A percentile compares a stretch with the other conserved stretches of the same genome.
Evolutionary conservation across 2,113 vertebrate genomes (phyloP).

Genomic region (Aspiorhynchus laticeps): DNA sequence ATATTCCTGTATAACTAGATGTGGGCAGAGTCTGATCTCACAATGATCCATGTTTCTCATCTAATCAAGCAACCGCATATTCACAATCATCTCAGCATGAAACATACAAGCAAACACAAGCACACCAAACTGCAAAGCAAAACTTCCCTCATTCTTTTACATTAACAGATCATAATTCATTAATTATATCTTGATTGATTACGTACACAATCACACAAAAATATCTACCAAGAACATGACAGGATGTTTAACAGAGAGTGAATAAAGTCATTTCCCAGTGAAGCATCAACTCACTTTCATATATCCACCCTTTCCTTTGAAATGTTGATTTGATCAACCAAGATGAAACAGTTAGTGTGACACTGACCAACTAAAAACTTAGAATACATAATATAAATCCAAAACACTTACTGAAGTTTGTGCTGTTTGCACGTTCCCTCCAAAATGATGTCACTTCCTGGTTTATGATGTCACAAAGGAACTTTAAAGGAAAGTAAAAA

Average conservation of each 20-base stretch:
- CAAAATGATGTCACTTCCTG: constrained; percentile 5
- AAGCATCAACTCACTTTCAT: background rate
- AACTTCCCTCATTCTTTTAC: background rate
- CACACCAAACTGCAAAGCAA: background rate
- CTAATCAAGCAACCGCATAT: constrained; percentile 56
- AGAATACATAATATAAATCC: background rate
- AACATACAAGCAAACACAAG: constrained; percentile 47
- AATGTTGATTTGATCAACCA: background rate
- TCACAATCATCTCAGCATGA: background rate
- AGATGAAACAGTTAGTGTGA: background rate
- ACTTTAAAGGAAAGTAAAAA: background rate
- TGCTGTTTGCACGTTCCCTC: background rate
- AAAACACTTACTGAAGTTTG: background rate
- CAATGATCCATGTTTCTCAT: constrained; percentile 67
- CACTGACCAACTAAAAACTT: background rate
- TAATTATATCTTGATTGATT: background rate
- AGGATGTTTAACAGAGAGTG: background rate
- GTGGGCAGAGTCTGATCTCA: constrained; percentile 59
- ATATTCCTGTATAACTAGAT: background rate
- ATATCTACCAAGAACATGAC: background rate
- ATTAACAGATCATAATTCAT: background rate
- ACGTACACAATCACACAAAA: background rate
- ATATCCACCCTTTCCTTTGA: background rate
- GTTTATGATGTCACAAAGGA: background rate
- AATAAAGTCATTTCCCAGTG: background rate